phyloP scores from a whole-genome alignment of 2,888 invertebrate species.

The Gymnoscelis rufifasciata region DNA sequence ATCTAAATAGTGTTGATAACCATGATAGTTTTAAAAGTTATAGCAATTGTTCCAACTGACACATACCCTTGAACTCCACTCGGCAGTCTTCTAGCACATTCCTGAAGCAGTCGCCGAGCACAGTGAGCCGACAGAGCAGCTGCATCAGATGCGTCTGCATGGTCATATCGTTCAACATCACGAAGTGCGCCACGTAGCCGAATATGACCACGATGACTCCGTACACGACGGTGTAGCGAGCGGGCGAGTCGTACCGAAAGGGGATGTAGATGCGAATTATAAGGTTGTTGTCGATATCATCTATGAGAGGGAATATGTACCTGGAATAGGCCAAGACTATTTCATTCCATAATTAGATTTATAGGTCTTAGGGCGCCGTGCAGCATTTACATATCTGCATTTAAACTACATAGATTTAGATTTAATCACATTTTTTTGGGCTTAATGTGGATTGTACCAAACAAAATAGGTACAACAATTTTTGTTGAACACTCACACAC shows the following conservation, averaged over 20 bases:
- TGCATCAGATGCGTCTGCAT: conserved; percentile 57
- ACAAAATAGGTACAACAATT: no score
- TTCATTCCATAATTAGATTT: no score
- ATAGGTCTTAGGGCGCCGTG: no score
- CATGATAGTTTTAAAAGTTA: no score
- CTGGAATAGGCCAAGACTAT: no score
- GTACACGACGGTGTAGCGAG: conserved; percentile 43
- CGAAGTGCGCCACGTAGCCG: conserved; percentile 45
- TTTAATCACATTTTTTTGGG: no score
- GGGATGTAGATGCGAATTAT: conserved; percentile 48
- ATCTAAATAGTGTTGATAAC: no score
- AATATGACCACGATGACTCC: conserved; percentile 40
- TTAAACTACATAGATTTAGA: no score
- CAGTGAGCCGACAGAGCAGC: conserved; percentile 52
- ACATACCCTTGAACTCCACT: conserved; percentile 35
- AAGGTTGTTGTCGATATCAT: conserved; percentile 57
- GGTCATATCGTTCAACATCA: conserved; percentile 54
- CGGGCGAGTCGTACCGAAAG: conserved; percentile 37
- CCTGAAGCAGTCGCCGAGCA: conserved; percentile 56
- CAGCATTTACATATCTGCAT: no score
- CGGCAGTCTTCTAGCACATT: conserved; percentile 50
- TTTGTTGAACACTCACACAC: no score
- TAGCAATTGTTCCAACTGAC: neutral
- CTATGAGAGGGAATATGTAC: conserved; percentile 54
- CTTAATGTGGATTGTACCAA: no score